Conservation (phyloP, 2,888 invertebrate genomes). For the Spodoptera littoralis region DNA sequence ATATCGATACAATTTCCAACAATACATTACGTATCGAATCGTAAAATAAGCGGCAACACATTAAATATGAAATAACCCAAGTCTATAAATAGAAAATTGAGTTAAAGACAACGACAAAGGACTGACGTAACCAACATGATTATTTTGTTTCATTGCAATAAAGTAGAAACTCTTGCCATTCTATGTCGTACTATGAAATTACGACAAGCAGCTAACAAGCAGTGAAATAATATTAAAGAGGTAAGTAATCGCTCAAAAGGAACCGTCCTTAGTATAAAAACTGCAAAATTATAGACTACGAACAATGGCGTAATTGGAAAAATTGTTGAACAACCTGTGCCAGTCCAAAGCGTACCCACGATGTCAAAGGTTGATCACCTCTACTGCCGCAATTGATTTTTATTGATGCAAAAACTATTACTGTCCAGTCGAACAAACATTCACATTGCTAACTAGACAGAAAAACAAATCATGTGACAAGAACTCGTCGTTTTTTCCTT, state of each 20-base stretch:
- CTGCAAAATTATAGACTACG: constrained; percentile 73
- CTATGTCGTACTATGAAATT: constrained; percentile 35
- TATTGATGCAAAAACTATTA: constrained; percentile 40
- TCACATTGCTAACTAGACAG: constrained; percentile 13
- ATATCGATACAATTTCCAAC: background rate
- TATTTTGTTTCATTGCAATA: constrained; percentile 31
- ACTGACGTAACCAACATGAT: constrained; percentile 23
- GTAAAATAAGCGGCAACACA: background rate
- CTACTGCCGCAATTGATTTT: constrained; percentile 65
- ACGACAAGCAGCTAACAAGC: constrained; percentile 38
- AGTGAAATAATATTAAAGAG: constrained; percentile 39
- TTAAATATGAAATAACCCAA: background rate
- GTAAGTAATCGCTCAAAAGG: constrained; percentile 53
- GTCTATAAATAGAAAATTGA: constrained; percentile 18
- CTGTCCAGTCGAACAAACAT: constrained; percentile 12
- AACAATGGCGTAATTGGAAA: constrained; percentile 69
- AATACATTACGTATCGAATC: no score
- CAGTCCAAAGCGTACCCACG: constrained; percentile 68
- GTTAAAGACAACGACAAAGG: constrained; percentile 22
- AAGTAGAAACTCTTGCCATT: constrained; percentile 16
- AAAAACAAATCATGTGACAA: no score
- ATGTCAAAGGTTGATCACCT: constrained; percentile 72
- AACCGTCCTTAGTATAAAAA: constrained; percentile 58
- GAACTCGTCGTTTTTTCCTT: no score
- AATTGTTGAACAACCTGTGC: constrained; percentile 62